Conservation (phyloP, 2,888 invertebrate species). For the Anthophora plumipes region DNA sequence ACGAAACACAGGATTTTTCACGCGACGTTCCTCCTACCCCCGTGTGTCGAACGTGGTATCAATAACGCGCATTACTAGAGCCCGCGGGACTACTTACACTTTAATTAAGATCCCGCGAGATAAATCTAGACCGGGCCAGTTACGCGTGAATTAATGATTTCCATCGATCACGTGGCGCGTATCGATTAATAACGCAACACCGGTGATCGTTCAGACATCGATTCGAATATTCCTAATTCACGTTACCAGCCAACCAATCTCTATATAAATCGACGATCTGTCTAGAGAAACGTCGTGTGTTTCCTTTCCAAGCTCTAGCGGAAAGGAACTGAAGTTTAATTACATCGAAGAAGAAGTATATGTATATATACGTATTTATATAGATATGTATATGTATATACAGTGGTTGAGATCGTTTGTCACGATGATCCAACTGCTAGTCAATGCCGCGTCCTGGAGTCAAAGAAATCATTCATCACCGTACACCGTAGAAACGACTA, state of each 20-base stretch:
- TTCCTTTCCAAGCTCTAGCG: not conserved
- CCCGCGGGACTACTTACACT: constrained; percentile 23
- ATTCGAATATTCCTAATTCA: constrained; percentile 42
- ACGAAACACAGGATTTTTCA: not conserved
- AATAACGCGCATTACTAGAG: constrained; percentile 16
- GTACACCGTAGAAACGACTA: constrained; percentile 37
- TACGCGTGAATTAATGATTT: constrained; percentile 45
- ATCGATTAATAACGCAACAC: constrained; percentile 36
- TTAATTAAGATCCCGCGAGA: constrained; percentile 56
- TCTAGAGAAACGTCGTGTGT: too few species aligned
- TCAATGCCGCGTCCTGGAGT: constrained; percentile 66
- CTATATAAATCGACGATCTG: too few species aligned
- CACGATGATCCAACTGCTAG: constrained; percentile 68
- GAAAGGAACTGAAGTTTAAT: constrained; percentile 39
- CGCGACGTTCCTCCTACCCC: not conserved
- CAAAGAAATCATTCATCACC: constrained; percentile 66
- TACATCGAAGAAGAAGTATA: constrained; percentile 42
- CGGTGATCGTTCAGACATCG: constrained; percentile 24
- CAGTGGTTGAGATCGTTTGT: constrained; percentile 68
- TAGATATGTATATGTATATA: too few species aligned
- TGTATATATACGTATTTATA: too few species aligned
- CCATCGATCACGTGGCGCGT: constrained; percentile 45
- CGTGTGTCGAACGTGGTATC: constrained; percentile 11
- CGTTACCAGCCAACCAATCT: not conserved
- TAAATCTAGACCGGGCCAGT: constrained; percentile 39